Conservation (phyloP, 2,888 invertebrate genomes). For the Agrochola lychnidis region DNA sequence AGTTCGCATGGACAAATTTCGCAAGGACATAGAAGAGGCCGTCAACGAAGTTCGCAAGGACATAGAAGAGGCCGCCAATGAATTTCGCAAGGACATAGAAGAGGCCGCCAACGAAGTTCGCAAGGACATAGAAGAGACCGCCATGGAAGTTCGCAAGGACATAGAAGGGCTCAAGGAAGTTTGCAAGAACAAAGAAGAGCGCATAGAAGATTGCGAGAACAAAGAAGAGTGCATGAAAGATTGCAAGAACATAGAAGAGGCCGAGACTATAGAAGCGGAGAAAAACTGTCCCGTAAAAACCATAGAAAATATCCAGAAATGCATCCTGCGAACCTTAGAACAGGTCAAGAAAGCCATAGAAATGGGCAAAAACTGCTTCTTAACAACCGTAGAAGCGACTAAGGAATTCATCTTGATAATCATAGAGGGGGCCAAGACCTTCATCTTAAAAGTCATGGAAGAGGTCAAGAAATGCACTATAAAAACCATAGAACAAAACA, state of each 20-base stretch:
- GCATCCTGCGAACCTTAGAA: neutral
- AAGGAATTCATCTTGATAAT: conserved; percentile 2
- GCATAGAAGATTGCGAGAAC: neutral
- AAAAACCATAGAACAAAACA: neutral
- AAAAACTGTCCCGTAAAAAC: neutral
- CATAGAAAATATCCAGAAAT: neutral
- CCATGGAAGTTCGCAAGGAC: no score
- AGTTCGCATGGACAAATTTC: neutral
- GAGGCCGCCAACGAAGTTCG: neutral
- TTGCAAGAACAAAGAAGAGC: no score
- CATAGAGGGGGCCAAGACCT: neutral
- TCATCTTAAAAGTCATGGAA: neutral
- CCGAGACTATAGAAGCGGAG: no score
- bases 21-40: neutral
- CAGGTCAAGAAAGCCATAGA: neutral
- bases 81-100: neutral
- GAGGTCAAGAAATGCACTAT: neutral
- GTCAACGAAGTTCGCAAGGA: neutral
- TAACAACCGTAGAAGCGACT: neutral
- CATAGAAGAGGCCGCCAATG: neutral
- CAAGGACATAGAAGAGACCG: neutral
- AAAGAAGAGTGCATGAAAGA: neutral
- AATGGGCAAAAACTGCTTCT: neutral
- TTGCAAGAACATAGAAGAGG: neutral
- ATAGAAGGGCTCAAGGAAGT: no score